Base-by-base conservation (phyloP, 1,140 invertebrate genomes). In the Papilio aristodemus region DNA sequence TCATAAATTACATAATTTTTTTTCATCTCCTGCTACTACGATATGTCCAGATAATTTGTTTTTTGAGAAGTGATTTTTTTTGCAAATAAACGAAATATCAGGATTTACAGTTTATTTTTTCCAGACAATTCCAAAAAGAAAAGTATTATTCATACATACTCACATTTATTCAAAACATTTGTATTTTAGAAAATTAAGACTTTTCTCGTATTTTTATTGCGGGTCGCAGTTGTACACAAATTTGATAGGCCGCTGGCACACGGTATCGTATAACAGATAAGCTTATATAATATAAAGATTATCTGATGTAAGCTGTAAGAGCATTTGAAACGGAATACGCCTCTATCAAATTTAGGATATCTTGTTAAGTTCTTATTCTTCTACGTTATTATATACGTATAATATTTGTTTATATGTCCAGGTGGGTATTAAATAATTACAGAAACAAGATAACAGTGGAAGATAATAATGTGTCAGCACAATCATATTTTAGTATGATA, bases 201-300 rank as follows among this genome's bases (percentile, higher is more conserved):
- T 6, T 19, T 10, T 50, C 8, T 50, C 69, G 59, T 67, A 66
- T 63, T 63, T 36, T 67, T 60, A 58, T 71, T 67, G 38, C 63
- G 69, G 43, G 39, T 67, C 57, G 19, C 60, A 46, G 39, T 67
- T 57, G 69, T 67, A 63, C 43, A 63, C 67, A 64, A 68, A 66
- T 72, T 72, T 72, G 71, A 72, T 72, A 72, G 71, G 71, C 43
- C 67, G n/a, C n/a, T n/a, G 50, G 67, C 57, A 63, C 62, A 36
- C 46, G 11, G 67, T 72, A 63, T 72, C 71, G 60, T 60, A 69
- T 72, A 46, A 69, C 71, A 69, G 71, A 72, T 72, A 69, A 72
- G 71, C 71, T 50, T 58, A 72, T 68, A 64, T 72, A 69, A 72
- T 72, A 72, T 59, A 50, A 41, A 63, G 67, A 68, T 72, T 69